phyloP scores from a whole-genome alignment of 2,888 invertebrate genomes.

The Philereme vetulata region DNA sequence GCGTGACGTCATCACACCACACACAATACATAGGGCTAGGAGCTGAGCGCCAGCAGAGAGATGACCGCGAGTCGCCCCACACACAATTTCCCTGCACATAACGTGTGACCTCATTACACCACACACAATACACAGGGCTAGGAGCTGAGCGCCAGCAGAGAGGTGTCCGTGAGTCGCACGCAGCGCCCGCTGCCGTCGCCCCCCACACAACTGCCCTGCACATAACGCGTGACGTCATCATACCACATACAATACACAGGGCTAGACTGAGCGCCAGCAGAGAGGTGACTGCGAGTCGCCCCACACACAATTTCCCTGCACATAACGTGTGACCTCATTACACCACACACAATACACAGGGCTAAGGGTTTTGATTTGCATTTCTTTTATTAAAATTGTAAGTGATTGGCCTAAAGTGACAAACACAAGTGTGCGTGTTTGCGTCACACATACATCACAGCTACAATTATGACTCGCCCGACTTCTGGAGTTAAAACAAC shows the following conservation, averaged over 20 bases:
- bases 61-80: slow-evolving; percentile 90
- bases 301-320: slow-evolving; percentile 92
- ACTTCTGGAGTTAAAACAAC: too few species aligned
- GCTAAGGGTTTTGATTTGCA: too few species aligned
- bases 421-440: too few species aligned
- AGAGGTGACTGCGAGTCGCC: slow-evolving; percentile 87
- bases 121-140: slow-evolving; percentile 23
- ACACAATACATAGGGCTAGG: slow-evolving; percentile 11
- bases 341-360: slow-evolving; percentile 45
- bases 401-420: too few species aligned
- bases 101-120: slow-evolving; percentile 79
- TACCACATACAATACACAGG: slow-evolving; percentile 45
- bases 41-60: slow-evolving; percentile 85
- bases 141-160: slow-evolving; percentile 86
- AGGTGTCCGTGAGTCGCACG: slow-evolving; percentile 88
- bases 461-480: too few species aligned
- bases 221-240: slow-evolving; percentile 80
- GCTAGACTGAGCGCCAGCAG: slow-evolving; percentile 84
- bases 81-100: slow-evolving; percentile 89
- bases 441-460: too few species aligned
- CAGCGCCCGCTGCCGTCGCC: slow-evolving; percentile 87
- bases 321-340: slow-evolving; percentile 80
- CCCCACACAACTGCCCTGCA: slow-evolving; percentile 92
- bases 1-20: slow-evolving; percentile 77
- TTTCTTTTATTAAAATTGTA: too few species aligned